phyloP scores from a whole-genome alignment of 2,113 vertebrate genomes.

The Myocastor coypus region DNA sequence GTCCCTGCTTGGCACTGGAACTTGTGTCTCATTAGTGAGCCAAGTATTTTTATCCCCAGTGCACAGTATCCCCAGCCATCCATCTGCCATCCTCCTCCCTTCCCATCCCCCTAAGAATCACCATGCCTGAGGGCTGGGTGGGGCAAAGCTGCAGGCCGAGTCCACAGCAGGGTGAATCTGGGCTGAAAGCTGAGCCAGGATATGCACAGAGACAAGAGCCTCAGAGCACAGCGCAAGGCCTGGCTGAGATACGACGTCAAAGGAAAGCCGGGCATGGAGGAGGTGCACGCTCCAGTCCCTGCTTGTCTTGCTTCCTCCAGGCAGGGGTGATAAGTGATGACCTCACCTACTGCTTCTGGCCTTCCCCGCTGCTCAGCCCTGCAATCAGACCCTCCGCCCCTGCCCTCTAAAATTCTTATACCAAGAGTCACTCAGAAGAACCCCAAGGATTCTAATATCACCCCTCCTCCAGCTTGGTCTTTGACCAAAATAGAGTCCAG shows the following conservation, averaged over 20 bases:
- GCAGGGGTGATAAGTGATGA: neutral
- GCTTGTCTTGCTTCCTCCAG: neutral
- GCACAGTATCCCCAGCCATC: slow-evolving; percentile 35
- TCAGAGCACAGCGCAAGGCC: neutral
- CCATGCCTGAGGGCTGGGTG: neutral
- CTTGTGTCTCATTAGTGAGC: slow-evolving; percentile 39
- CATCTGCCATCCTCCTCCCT: slow-evolving; percentile 45
- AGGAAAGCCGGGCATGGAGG: no score
- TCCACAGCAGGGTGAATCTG: neutral
- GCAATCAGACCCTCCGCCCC: neutral
- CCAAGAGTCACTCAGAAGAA: neutral
- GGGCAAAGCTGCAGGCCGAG: neutral
- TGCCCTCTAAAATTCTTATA: neutral
- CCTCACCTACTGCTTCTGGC: neutral
- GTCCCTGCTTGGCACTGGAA: neutral
- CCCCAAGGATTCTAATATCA: neutral
- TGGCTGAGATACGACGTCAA: no score
- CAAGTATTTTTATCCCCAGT: slow-evolving; percentile 75
- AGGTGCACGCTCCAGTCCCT: neutral
- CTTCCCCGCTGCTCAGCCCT: neutral
- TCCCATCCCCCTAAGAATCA: neutral
- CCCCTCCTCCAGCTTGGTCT: neutral
- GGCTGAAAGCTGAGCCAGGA: neutral
- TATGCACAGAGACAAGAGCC: neutral
- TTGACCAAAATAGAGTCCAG: neutral